Base-by-base conservation (phyloP, 2,113 vertebrate genomes). In the Rousettus leschenaultii region DNA sequence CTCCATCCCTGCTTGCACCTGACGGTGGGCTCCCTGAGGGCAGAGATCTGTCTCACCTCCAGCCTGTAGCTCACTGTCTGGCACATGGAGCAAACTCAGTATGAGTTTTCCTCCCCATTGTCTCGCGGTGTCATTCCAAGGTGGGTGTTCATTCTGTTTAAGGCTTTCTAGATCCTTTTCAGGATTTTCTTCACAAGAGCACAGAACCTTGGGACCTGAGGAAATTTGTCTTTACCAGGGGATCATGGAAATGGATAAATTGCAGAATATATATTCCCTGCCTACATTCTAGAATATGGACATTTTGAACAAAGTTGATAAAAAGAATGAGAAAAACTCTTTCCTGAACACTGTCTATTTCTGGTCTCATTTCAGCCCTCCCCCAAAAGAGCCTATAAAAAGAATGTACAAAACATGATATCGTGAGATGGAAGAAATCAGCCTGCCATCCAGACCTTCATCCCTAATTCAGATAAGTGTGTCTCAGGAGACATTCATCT, bases 41-140 rank as follows among this genome's bases (percentile, higher is more conserved):
- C 9, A 63, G 30, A 57, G 33, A 38, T 28, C 15, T 73, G 35
- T 63, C 78, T 80, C 35, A 14, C 15, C 12, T 12, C 40, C n/a
- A 35, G 48, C 5, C 22, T 43, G 11, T 3, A 28, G 55, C 18
- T n/a, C 15, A 0, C 21, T 13, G 30, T 28, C 38, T 65, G 16
- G 61, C 18, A 9, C 9, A 0, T 6, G n/a, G n/a, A n/a, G 38
- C 28, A 65, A 0, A 0, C 1, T 33, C 16, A 7, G 1, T 16
- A 0, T 7, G 7, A 16, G 15, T n/a, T 38, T 28, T 59, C n/a
- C 26, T 28, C 35, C 61, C 48, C 18, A 40, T 13, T 1, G 0
- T 35, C n/a, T 55, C 65, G 2, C 33, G 77, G 5, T 28, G 18
- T 10, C 19, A 59, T 45, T 71, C 40, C 16, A 24, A 43, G 16